Evolutionary conservation across 2,888 invertebrate species (phyloP).

Genomic region (Cantharis rufa): DNA sequence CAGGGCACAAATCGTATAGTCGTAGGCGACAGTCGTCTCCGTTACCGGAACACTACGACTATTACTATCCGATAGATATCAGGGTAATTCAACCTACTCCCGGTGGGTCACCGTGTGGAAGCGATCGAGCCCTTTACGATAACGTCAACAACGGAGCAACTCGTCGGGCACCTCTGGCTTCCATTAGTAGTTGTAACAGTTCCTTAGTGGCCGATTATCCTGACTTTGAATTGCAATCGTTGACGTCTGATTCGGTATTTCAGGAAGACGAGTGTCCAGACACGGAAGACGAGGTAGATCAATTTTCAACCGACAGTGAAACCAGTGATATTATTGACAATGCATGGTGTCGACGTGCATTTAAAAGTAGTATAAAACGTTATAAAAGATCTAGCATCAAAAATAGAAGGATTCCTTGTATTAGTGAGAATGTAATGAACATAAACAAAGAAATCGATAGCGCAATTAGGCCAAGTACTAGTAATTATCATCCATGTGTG

Average conservation of each 20-base stretch:
- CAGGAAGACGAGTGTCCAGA: constrained; percentile 68
- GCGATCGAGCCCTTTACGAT: constrained; percentile 64
- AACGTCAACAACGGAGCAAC: constrained; percentile 43
- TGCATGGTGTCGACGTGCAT: constrained; percentile 36
- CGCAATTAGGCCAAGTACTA: constrained; percentile 20
- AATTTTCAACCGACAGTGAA: constrained; percentile 83
- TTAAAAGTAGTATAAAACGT: constrained; percentile 14
- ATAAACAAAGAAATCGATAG: constrained; percentile 14
- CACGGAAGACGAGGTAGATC: constrained; percentile 84
- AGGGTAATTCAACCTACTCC: constrained; percentile 78
- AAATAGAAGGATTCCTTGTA: constrained; percentile 23
- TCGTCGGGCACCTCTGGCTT: constrained; percentile 76
- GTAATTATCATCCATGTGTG: constrained; percentile 10
- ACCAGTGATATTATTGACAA: constrained; percentile 53
- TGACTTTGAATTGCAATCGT: constrained; percentile 73
- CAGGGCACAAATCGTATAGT: constrained; percentile 55
- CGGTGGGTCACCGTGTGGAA: constrained; percentile 80
- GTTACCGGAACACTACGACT: constrained; percentile 51
- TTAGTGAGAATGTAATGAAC: constrained; percentile 24
- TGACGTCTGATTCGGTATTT: constrained; percentile 75
- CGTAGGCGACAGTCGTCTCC: constrained; percentile 53
- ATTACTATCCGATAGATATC: constrained; percentile 55
- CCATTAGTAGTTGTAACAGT: constrained; percentile 77
- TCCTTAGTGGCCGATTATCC: constrained; percentile 67
- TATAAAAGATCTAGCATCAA: constrained; percentile 17